These are phyloP conservation scores for Cephalotes varians DNA, from an alignment of 2,888 invertebrate genomes.

Conservation along the genomic window DNA sequence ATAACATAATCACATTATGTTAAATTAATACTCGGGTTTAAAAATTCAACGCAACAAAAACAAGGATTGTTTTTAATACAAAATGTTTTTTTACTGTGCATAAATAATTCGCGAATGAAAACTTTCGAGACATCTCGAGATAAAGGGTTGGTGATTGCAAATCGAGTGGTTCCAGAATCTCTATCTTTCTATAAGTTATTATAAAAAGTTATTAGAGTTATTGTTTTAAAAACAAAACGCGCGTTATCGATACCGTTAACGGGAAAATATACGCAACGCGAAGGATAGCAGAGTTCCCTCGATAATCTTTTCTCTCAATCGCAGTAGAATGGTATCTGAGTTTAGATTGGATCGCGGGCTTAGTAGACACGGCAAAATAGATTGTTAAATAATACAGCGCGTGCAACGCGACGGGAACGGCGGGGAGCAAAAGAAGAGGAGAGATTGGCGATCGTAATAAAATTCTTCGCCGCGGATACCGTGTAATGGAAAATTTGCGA, in stretches of 20 bases:
- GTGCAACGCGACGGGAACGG: background rate
- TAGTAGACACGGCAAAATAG: constrained; percentile 51
- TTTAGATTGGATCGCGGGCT: constrained; percentile 52
- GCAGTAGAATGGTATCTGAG: constrained; percentile 42
- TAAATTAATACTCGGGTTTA: no score
- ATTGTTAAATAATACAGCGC: constrained; percentile 55
- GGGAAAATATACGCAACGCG: background rate
- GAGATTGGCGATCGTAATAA: constrained; percentile 49
- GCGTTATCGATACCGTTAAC: constrained; percentile 3
- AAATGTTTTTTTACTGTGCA: no score
- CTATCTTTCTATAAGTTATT: background rate
- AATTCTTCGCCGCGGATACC: constrained; percentile 51
- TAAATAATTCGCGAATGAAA: background rate
- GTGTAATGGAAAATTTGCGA: constrained; percentile 54
- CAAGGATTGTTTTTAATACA: no score
- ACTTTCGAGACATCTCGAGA: background rate
- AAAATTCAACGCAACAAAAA: no score
- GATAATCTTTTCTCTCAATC: constrained; percentile 44
- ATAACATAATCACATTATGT: no score
- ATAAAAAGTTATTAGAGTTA: no score
- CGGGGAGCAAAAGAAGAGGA: background rate
- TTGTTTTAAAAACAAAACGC: background rate
- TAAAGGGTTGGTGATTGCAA: background rate
- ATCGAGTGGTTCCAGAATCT: background rate
- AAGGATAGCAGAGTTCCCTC: constrained; percentile 5